Percentiles rank a stretch among this genome's conserved stretches.
Evolutionary conservation across 2,797 vertebrate species (phyloP).

Genomic region (Girardinus metallicus): DNA sequence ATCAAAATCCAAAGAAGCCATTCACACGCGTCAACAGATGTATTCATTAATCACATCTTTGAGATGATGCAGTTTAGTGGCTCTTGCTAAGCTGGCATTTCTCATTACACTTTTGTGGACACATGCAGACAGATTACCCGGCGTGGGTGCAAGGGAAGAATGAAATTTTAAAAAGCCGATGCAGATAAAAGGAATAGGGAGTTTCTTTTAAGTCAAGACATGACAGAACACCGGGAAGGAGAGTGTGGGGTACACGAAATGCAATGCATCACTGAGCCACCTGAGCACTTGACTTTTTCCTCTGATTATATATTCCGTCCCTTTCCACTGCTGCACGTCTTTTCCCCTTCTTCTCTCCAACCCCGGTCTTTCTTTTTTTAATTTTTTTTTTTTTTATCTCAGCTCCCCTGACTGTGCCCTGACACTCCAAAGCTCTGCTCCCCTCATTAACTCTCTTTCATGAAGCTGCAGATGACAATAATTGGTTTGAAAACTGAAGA

Average conservation of each 20-base stretch:
- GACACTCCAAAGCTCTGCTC: conserved; percentile 75
- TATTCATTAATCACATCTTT: neutral
- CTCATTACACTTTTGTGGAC: neutral
- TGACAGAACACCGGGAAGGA: conserved; percentile 20
- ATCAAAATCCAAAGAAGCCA: neutral
- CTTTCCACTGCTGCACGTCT: conserved; percentile 33
- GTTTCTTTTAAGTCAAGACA: conserved; percentile 2
- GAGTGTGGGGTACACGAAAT: conserved; percentile 35
- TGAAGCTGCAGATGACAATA: conserved; percentile 76
- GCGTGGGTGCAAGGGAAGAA: neutral
- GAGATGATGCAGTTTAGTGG: neutral
- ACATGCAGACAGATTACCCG: neutral
- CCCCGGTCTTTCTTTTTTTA: neutral
- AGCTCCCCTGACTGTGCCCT: conserved; percentile 69
- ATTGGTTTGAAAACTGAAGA: conserved; percentile 80
- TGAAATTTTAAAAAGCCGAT: neutral
- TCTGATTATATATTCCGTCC: conserved; percentile 52
- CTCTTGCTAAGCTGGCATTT: neutral
- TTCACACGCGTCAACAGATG: neutral
- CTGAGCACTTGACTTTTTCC: conserved; percentile 50
- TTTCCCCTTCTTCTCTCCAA: conserved; percentile 37
- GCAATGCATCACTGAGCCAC: conserved; percentile 44
- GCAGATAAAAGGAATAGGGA: neutral
- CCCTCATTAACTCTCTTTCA: conserved; percentile 78
- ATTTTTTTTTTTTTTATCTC: conserved; percentile 38